Evolutionary conservation across 2,888 invertebrate species (phyloP).

Genomic region (Megalurothrips usitatus): DNA sequence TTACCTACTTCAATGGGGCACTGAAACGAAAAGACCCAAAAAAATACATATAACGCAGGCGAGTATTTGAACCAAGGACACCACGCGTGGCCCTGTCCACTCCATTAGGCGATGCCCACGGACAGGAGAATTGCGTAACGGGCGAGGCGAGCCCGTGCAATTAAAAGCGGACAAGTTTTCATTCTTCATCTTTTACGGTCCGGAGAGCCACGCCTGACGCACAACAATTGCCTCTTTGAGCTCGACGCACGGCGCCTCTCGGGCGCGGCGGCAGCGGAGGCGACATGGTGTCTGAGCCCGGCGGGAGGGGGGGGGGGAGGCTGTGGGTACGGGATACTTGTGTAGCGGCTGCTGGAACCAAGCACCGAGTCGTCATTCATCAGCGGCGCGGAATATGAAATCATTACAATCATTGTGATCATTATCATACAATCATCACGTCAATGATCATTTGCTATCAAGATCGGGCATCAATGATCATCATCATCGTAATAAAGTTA

Average conservation of each 20-base stretch:
- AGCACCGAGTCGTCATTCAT: no score
- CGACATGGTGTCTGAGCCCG: conserved; percentile 3
- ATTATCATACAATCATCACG: no score
- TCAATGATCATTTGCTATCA: no score
- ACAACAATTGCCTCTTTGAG: conserved; percentile 15
- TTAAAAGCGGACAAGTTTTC: conserved; percentile 7
- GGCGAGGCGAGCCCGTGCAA: background rate
- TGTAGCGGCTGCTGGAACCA: no score
- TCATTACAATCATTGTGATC: no score
- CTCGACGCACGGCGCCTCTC: background rate
- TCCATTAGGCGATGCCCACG: background rate
- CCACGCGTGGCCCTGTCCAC: background rate
- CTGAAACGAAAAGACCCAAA: background rate
- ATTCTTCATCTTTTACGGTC: conserved; percentile 14
- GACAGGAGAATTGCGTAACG: conserved; percentile 2
- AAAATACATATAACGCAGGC: background rate
- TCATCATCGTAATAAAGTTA: no score
- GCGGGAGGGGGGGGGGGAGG: background rate
- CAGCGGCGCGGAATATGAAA: no score
- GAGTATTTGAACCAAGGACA: background rate
- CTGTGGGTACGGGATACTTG: no score
- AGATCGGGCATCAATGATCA: no score
- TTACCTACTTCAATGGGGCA: no score
- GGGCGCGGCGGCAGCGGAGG: background rate
- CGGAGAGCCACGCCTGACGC: background rate